Evolutionary conservation across 2,888 invertebrate genomes (phyloP).

Genomic region (Lycophotia porphyrea): DNA sequence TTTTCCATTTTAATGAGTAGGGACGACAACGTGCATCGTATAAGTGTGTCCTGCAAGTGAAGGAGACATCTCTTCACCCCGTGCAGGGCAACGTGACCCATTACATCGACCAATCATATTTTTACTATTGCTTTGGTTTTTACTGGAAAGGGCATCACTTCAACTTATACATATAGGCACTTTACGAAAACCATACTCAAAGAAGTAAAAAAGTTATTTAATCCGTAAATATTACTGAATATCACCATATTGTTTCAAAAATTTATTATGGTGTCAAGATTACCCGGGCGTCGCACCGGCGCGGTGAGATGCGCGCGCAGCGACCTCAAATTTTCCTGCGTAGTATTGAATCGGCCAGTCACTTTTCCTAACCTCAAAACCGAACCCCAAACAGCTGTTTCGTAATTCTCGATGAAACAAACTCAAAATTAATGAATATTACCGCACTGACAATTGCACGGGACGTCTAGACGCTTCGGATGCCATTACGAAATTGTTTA

Average conservation of each 20-base stretch:
- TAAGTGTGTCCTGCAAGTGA: neutral
- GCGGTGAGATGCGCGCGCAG: slow-evolving; percentile 86
- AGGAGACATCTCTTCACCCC: neutral
- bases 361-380: slow-evolving; percentile 87
- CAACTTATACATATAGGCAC: neutral
- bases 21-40: neutral
- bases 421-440: slow-evolving; percentile 71
- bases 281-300: slow-evolving; percentile 69
- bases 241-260: slow-evolving; percentile 62
- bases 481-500: slow-evolving; percentile 86
- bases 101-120: neutral
- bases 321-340: slow-evolving; percentile 72
- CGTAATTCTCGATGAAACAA: slow-evolving; percentile 68
- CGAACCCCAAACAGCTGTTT: slow-evolving; percentile 85
- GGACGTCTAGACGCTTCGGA: slow-evolving; percentile 78
- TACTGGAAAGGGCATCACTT: neutral
- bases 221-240: slow-evolving; percentile 1
- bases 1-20: neutral
- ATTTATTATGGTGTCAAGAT: slow-evolving; percentile 78
- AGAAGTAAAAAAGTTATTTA: neutral
- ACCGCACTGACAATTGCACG: slow-evolving; percentile 67
- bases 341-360: slow-evolving; percentile 86
- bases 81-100: neutral
- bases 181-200: neutral
- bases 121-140: neutral